Base-by-base conservation (phyloP, 2,797 vertebrate species). In the Brotula barbata region DNA sequence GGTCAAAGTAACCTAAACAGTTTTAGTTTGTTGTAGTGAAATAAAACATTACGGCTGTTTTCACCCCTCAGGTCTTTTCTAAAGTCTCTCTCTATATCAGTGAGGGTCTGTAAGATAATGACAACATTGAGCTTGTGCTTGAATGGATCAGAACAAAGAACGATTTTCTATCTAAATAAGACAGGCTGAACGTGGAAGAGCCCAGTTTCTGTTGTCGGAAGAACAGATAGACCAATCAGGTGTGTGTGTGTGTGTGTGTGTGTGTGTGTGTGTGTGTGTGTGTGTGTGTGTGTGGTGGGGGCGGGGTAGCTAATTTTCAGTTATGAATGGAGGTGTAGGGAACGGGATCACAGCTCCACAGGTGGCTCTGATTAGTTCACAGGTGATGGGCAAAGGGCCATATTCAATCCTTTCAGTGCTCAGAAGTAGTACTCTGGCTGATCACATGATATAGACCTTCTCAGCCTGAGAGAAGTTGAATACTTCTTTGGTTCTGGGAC, bases 401-500 rank as follows among this genome's bases (percentile, higher is more conserved):
- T 51, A 17, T 64, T 65, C 37, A 52, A 79, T 88, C 73, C 68
- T 39, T 67, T 71, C 62, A 43, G 88, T 58, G 74, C 75, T 83
- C 70, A 64, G 75, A 68, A 47, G 43, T 60, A 68, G 56, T 78
- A 77, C 79, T 25, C 58, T 13, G 66, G 34, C 74, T 63, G 71
- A 91, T 91, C 96, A 99, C 97, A 99, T 99, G 88, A 99, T 99
- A 87, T 98, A 99, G 77, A 99, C 97, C 81, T 99, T 99, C 93
- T 99, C 97, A 71, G 97, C 97, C 90, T 99, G 97, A 86, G 97
- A 98, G 93, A 99, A 99, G 93, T 92, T 98, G 93, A 98, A 99
- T 87, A 98, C 94, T 87, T 99, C 97, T 98, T 99, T 99, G 96
- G 97, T 99, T 96, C 97, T 93, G 63, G 97, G 97, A 90, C 97